phyloP scores from a whole-genome alignment of 2,888 invertebrate species.

The Ectemnius cavifrons region DNA sequence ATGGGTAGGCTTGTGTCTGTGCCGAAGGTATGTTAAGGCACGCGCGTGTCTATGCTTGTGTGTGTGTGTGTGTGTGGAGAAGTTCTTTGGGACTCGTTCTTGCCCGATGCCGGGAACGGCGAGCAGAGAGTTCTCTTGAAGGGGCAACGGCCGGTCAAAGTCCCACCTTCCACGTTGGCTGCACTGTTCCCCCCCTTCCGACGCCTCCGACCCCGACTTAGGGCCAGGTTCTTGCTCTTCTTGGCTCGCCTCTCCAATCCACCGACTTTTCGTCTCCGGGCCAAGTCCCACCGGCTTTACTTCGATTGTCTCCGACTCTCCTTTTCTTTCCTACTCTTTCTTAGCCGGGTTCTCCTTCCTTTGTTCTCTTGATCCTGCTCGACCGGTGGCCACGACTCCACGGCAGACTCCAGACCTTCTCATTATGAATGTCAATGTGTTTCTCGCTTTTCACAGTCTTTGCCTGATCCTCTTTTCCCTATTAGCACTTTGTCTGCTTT shows the following conservation, averaged over 20 bases:
- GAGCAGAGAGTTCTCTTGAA: constrained; percentile 48
- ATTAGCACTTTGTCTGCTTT: too few relatives aligned
- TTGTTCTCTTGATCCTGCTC: too few relatives aligned
- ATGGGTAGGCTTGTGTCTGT: constrained; percentile 3
- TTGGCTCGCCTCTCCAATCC: too few relatives aligned
- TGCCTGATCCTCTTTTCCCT: too few relatives aligned
- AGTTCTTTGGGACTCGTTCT: constrained; percentile 58
- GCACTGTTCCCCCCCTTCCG: constrained; percentile 7
- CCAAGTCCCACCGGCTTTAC: constrained; percentile 4
- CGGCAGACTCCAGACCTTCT: too few relatives aligned
- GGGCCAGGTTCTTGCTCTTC: too few relatives aligned
- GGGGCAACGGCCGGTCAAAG: constrained; percentile 78
- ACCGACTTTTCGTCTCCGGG: constrained; percentile 8
- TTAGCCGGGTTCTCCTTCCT: background rate
- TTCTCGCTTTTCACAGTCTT: too few relatives aligned
- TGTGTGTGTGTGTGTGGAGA: constrained; percentile 18
- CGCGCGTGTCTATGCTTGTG: background rate
- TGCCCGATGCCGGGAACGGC: constrained; percentile 35
- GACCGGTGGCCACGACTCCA: too few relatives aligned
- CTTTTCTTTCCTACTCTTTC: background rate
- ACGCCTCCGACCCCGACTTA: too few relatives aligned
- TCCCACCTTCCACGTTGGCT: constrained; percentile 65
- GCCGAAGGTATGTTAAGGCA: background rate
- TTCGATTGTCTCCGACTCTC: constrained; percentile 17
- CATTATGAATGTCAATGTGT: too few relatives aligned